Conservation (phyloP, 2,888 invertebrate species). For the Cheilosia grossa region DNA sequence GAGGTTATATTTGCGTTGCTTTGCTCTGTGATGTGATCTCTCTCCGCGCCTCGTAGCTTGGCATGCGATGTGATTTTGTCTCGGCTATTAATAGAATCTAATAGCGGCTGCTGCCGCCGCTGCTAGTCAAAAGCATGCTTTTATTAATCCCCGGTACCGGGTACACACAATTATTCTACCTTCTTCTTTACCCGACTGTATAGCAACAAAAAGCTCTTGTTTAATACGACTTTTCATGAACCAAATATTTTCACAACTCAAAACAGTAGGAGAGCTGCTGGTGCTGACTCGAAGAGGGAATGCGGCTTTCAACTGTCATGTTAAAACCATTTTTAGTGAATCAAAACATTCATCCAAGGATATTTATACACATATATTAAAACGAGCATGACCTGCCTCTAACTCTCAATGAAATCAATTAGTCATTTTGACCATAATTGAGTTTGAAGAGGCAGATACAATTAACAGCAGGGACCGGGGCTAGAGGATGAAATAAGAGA, state of each 20-base stretch:
- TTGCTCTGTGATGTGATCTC: not conserved
- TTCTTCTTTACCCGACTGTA: not conserved
- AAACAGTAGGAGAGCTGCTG: constrained; percentile 15
- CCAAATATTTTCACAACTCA: not conserved
- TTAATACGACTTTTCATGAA: not conserved
- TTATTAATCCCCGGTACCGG: constrained; percentile 65
- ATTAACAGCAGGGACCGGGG: not conserved
- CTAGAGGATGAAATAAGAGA: not conserved
- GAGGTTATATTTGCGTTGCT: constrained; percentile 19
- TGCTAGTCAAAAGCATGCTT: constrained; percentile 47
- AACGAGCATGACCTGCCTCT: constrained; percentile 72
- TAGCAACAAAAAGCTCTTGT: not conserved
- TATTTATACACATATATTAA: not conserved
- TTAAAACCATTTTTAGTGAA: constrained; percentile 10
- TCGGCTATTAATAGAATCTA: constrained; percentile 52
- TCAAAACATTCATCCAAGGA: not conserved
- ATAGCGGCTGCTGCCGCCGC: constrained; percentile 51
- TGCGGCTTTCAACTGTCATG: constrained; percentile 6
- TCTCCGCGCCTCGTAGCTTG: constrained; percentile 29
- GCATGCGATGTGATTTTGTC: constrained; percentile 46
- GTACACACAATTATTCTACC: constrained; percentile 33
- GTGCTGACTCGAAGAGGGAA: constrained; percentile 3
- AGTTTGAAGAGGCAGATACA: constrained; percentile 21
- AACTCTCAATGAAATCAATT: constrained; percentile 53
- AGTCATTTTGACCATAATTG: constrained; percentile 38